phyloP scores from a whole-genome alignment of 2,797 vertebrate genomes.

The Setipinna tenuifilis region DNA sequence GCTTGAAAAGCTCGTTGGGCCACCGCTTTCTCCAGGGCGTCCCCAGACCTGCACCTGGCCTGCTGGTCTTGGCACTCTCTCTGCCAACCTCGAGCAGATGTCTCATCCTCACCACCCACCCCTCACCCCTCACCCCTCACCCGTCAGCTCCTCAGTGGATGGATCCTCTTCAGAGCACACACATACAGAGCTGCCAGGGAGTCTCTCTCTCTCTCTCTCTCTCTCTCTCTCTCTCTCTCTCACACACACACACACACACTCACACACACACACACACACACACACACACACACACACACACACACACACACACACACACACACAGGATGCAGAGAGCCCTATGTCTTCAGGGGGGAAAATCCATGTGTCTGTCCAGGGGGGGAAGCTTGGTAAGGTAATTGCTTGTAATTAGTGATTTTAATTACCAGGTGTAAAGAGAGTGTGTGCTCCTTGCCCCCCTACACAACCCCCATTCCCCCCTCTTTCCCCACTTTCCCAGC shows the following conservation, averaged over 20 bases:
- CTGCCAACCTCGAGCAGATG: slow-evolving; percentile 76
- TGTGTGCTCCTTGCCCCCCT: slow-evolving; percentile 38
- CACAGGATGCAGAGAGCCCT: slow-evolving; percentile 77
- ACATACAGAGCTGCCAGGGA: slow-evolving; percentile 63
- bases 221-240: too few species aligned
- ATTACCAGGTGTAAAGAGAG: slow-evolving; percentile 84
- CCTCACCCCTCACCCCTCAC: slow-evolving; percentile 76
- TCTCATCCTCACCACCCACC: slow-evolving; percentile 52
- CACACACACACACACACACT: too few species aligned
- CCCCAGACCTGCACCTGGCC: slow-evolving; percentile 76
- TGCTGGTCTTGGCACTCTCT: slow-evolving; percentile 61
- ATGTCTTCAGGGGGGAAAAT: slow-evolving; percentile 51
- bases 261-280: too few species aligned
- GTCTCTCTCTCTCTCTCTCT: slow-evolving; percentile 17
- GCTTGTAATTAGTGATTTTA: slow-evolving; percentile 89
- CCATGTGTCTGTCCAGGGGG: slow-evolving; percentile 61
- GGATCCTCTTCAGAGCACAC: slow-evolving; percentile 70
- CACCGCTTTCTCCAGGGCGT: slow-evolving; percentile 53
- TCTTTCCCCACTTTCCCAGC: neutral
- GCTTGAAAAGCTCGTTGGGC: slow-evolving; percentile 32
- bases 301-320: too few species aligned
- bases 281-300: too few species aligned
- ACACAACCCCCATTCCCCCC: neutral
- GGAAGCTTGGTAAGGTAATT: slow-evolving; percentile 81
- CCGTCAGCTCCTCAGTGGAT: slow-evolving; percentile 78